Evolutionary conservation across 2,797 vertebrate species (phyloP), one percentile per base, ranked within the genome.

Genomic region (Acanthurus leucopareius): DNA sequence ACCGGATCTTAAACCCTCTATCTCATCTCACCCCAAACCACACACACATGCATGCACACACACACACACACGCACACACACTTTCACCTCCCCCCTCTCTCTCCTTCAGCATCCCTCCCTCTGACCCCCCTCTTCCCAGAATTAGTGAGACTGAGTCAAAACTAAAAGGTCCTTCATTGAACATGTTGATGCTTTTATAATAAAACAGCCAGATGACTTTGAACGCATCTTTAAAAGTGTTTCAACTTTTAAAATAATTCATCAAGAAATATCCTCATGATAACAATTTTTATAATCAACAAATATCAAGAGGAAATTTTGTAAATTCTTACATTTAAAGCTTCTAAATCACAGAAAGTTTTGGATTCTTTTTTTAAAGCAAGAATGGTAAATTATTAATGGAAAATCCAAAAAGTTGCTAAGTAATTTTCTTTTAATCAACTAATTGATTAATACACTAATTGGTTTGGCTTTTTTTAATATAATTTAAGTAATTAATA

Each of bases 1-100:
- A 81, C 87, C 74, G 86, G 87, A 89, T 86, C 89, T 91, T 93
- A 93, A 91, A 88, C 80, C 86, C 83, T 83, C 86, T 56, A 67
- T 86, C 85, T 83, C 86, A 73, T 84, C 89, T 84, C 87, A 66
- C 74, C 74, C 66, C 68, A 22, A 5, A 38, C 40, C 81, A 10
- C 45, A 67, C 63, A 64, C 80, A 22, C 65, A 64, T 67, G 13
- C 56, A 16, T 72, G 61, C 70, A 16, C 56, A 16, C 76, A 38
- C 32, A n/a, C n/a, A n/a, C 81, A 9, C 45, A 66, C 62, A 64
- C 79, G 20, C 65, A 64, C 70, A 15, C 56, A 15, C 75, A 5
- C 28, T 32, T 32, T 32, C 28, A 22, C 70, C 25, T 40, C 25
- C 14, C 57, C 40, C 22, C 15, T 19, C 69, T 62, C 22, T 60